Evolutionary conservation across 2,113 vertebrate species (phyloP).

Genomic region (Xyrauchen texanus): DNA sequence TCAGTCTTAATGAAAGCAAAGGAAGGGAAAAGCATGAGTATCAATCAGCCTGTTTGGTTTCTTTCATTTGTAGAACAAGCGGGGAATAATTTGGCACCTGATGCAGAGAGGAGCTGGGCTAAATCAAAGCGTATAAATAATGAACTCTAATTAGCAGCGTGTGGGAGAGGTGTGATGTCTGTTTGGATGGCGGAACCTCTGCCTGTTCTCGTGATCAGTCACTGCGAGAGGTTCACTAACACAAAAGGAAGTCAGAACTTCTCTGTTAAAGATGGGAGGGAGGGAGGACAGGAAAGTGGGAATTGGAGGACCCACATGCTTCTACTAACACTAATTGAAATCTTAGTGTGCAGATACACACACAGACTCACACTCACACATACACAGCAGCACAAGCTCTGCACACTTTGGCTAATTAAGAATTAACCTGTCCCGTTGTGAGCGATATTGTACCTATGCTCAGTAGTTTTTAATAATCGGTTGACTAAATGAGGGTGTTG

Average conservation of each 20-base stretch:
- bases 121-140: constrained; percentile 81
- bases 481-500: constrained; percentile 58
- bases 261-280: constrained; percentile 44
- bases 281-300: constrained; percentile 11
- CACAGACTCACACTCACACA: constrained; percentile 17
- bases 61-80: constrained; percentile 76
- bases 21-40: constrained; percentile 60
- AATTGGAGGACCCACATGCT: constrained; percentile 34
- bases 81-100: constrained; percentile 68
- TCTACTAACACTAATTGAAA: constrained; percentile 53
- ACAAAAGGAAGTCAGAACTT: constrained; percentile 64
- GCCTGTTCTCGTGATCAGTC: constrained; percentile 67
- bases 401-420: constrained; percentile 64
- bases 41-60: constrained; percentile 72
- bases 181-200: constrained; percentile 68
- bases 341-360: constrained; percentile 17
- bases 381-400: not conserved
- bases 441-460: constrained; percentile 38
- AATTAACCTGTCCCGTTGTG: constrained; percentile 43
- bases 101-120: constrained; percentile 63
- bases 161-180: constrained; percentile 72
- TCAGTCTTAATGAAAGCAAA: constrained; percentile 62
- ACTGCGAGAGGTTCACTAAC: constrained; percentile 62
- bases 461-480: constrained; percentile 17
- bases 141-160: constrained; percentile 77